These are phyloP conservation scores for Muscina levida DNA, from an alignment of 2,888 invertebrate genomes.

Conservation along the genomic window DNA sequence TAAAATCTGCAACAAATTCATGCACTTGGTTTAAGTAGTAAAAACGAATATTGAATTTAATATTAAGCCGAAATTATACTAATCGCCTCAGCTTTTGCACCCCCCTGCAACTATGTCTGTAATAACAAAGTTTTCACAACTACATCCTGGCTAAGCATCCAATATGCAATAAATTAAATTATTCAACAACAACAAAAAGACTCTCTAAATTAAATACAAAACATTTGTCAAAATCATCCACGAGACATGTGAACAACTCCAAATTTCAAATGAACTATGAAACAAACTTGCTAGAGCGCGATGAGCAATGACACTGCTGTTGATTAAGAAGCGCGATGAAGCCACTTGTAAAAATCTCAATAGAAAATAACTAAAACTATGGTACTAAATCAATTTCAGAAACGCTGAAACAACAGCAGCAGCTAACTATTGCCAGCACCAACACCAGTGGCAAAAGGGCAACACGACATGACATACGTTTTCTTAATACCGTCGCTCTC, in stretches of 20 bases:
- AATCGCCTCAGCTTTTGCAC: too few species aligned
- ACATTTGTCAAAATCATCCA: conserved; percentile 36
- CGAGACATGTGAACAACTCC: conserved; percentile 33
- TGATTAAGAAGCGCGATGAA: conserved; percentile 49
- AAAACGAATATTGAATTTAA: too few species aligned
- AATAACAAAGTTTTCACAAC: too few species aligned
- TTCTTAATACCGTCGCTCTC: conserved; percentile 44
- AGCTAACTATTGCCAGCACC: conserved; percentile 2
- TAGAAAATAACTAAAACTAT: conserved; percentile 20
- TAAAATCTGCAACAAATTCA: too few species aligned
- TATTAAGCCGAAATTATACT: too few species aligned
- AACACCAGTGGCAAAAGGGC: conserved; percentile 25
- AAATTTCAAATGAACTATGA: conserved; percentile 36
- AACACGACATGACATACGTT: conserved; percentile 60
- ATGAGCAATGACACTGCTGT: conserved; percentile 49
- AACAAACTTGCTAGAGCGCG: conserved; percentile 21
- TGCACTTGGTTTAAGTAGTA: too few species aligned
- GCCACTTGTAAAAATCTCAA: background rate
- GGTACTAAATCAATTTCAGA: conserved; percentile 53
- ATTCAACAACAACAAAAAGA: background rate
- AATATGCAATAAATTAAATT: conserved; percentile 25
- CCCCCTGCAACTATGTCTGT: too few species aligned
- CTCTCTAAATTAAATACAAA: conserved; percentile 17
- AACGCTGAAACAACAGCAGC: background rate
- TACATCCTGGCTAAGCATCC: too few species aligned